These are phyloP conservation scores for Sialia sialis DNA, from an alignment of 2,113 vertebrate genomes.

Conservation along the genomic window DNA sequence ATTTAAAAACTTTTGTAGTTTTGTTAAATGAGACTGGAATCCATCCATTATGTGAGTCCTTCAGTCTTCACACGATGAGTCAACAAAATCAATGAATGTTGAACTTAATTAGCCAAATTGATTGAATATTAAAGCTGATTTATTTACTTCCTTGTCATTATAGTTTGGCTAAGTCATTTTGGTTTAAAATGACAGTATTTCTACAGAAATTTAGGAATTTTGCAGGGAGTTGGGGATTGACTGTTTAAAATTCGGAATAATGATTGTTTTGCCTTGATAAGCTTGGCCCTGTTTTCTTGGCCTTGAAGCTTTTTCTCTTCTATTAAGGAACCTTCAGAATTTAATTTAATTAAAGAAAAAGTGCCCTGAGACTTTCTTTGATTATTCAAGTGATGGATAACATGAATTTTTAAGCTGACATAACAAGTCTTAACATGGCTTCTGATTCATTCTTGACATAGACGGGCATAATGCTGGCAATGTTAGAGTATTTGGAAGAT, in stretches of 20 bases:
- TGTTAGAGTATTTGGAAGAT: conserved; percentile 27
- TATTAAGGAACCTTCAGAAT: not conserved
- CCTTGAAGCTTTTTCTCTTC: not conserved
- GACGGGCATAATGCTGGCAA: not conserved
- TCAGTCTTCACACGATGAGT: not conserved
- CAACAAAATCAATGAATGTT: not conserved
- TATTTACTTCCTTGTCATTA: not conserved
- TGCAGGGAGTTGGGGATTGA: not conserved
- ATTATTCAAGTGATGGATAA: conserved; percentile 1
- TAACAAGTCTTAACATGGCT: conserved; percentile 18
- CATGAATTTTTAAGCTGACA: conserved; percentile 32
- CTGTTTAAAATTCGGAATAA: not conserved
- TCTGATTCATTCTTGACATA: conserved; percentile 39
- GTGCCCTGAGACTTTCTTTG: not conserved
- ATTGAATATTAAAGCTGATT: not conserved
- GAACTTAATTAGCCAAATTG: not conserved
- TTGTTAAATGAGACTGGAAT: not conserved
- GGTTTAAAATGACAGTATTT: not conserved
- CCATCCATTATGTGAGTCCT: not conserved
- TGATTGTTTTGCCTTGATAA: not conserved
- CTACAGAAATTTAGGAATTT: not conserved
- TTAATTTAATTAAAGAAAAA: conserved; percentile 19
- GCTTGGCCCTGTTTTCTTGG: not conserved
- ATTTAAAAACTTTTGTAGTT: not conserved
- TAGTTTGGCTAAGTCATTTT: not conserved